These are phyloP conservation scores for Epsilonema sp. DNA, from an alignment of 2,888 invertebrate species.

Conservation along the genomic window DNA sequence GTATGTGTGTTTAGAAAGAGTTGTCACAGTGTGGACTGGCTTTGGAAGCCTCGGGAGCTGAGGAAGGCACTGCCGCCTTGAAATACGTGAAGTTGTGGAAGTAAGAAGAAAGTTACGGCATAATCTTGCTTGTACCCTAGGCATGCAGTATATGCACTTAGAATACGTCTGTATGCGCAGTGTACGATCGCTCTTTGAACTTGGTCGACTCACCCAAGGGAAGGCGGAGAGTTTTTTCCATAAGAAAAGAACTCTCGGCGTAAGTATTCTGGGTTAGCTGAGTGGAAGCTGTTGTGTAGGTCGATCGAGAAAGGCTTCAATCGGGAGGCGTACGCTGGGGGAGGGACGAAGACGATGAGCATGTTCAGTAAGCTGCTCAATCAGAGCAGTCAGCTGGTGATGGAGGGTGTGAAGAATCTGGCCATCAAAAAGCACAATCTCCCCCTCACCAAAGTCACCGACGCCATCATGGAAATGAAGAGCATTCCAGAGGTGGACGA, in stretches of 20 bases:
- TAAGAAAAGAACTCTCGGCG: no score
- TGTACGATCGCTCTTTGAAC: no score
- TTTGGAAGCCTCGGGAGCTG: slow-evolving; percentile 57
- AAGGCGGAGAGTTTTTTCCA: no score
- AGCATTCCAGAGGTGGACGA: slow-evolving; percentile 59
- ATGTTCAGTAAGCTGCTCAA: slow-evolving; percentile 96
- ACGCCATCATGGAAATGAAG: slow-evolving; percentile 61
- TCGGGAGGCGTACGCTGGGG: slow-evolving; percentile 47
- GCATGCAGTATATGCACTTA: no score
- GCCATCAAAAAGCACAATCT: slow-evolving; percentile 72
- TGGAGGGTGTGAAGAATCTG: slow-evolving; percentile 71
- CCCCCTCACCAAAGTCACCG: slow-evolving; percentile 43
- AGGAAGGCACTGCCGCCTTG: slow-evolving; percentile 58
- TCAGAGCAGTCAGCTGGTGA: slow-evolving; percentile 90
- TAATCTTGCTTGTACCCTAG: no score
- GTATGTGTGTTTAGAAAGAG: slow-evolving; percentile 40
- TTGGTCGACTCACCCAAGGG: no score
- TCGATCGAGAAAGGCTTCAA: no score
- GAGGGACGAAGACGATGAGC: slow-evolving; percentile 76
- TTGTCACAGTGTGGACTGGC: slow-evolving; percentile 61
- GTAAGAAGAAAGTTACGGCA: no score
- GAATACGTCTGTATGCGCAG: no score
- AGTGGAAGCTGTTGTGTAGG: no score
- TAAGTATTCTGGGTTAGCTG: no score
- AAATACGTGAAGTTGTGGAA: slow-evolving; percentile 82